Base-by-base conservation (phyloP, 2,888 invertebrate species). In the Perithous albicinctus region DNA sequence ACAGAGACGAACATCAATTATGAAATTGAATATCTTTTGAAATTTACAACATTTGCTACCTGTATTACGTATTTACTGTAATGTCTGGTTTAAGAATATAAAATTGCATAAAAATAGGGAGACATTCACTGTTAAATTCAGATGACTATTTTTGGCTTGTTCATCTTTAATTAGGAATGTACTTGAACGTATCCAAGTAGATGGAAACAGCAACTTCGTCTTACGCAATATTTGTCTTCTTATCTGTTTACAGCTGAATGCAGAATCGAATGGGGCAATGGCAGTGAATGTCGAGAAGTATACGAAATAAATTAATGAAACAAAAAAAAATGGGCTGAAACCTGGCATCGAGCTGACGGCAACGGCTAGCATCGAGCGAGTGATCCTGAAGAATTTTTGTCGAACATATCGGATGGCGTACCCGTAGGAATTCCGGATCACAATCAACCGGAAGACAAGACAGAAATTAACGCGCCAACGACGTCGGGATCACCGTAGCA, bases 181-280 rank as follows among this genome's bases (percentile, higher is more conserved):
- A 18, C 7, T 46, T 48, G 10, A 20, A 20, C 2, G 7, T 20
- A 20, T 2, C 10, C 8, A 1, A 2, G 8, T 0, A 48, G 7
- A 48, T 20, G 26, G 0, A n/a, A 26, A 7, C n/a, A n/a, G n/a
- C n/a, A n/a, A n/a, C n/a, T 10, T 51, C 8, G 51, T 38, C 59
- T 6, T 20, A 41, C 20, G n/a, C 18, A 38, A 64, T 20, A 66
- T 12, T n/a, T 41, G 0, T 54, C 10, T 64, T 38, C 5, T 48
- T 41, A 77, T 80, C 0, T 87, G 84, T 89, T n/a, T 88, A 5
- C 87, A 89, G 89, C 86, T 88, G 86, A 87, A 87, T 85, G 85
- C 84, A 86, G 81, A 84, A 79, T 81, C 73, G 78, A 84, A 81
- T 78, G 84, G 82, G 78, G 78, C 73, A 79, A 84, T 82, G 79